Base-by-base conservation (phyloP, 1,140 invertebrate genomes). In the Diorhabda sublineata region DNA sequence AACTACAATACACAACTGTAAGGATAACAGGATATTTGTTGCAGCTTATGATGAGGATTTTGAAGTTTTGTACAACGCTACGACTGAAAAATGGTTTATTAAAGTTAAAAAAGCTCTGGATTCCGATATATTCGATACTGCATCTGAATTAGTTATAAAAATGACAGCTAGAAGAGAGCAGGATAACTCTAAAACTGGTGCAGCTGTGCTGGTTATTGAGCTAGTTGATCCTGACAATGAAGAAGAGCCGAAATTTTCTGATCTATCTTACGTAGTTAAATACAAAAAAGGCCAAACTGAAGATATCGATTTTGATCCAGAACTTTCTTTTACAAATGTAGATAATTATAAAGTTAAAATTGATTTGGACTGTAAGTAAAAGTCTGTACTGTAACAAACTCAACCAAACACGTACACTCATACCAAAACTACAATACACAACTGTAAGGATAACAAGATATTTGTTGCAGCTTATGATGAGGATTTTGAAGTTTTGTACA, bases 171-270 rank as follows among this genome's bases (percentile, higher is more conserved):
- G 42, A 26, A 71, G 42, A 26, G 41, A 61, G 9, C 26, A 62
- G 9, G 61, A 57, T 3, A 61, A 43, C 2, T 42, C 64, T 43
- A 26, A 42, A 3, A 58, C 8, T 9, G 72, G 67, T 6, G 43
- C n/a, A 52, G 61, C 70, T 3, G 61, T 70, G 26, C 64, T 75
- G 26, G 26, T 74, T 52, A 26, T 75, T 42, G 42, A 58, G 44
- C 41, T 73, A 3, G 8, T 66, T 61, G 11, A 42, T 8, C 2
- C 42, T 44, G n/a, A 26, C 11, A 43, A 41, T 5, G n/a, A 43
- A 64, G 45, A 47, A 5, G 45, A 9, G 4, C 58, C 26, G 6
- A n/a, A 57, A 44, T 70, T 70, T 67, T 45, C 61, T 3, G 57
- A 66, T 43, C 4, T 43, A 6, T 68, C 64, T 43, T 73, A 73